phyloP scores from a whole-genome alignment of 2,888 invertebrate species.

The Drosophila bunnanda region DNA sequence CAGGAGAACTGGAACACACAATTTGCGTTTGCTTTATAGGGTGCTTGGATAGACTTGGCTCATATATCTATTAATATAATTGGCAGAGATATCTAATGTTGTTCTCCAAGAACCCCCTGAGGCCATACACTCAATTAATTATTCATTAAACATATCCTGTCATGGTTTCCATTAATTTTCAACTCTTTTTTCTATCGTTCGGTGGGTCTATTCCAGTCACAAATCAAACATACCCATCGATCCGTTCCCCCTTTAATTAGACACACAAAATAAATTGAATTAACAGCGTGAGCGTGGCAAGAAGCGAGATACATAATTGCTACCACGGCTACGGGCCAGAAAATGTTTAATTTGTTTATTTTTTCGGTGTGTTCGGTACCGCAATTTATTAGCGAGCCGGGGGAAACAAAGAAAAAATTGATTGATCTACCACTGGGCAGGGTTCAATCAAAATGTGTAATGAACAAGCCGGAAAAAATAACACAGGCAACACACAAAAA shows the following conservation, averaged over 20 bases:
- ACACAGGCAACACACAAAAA: slow-evolving; percentile 40
- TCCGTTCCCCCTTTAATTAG: slow-evolving; percentile 48
- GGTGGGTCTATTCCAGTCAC: slow-evolving; percentile 49
- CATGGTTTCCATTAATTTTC: slow-evolving; percentile 32
- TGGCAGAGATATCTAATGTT: slow-evolving; percentile 3
- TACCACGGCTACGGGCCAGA: slow-evolving; percentile 50
- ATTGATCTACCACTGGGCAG: slow-evolving; percentile 67
- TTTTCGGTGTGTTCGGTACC: slow-evolving; percentile 42
- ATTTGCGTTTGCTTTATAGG: slow-evolving; percentile 64
- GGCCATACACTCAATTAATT: slow-evolving; percentile 36
- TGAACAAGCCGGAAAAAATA: slow-evolving; percentile 77
- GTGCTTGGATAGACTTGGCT: slow-evolving; percentile 49
- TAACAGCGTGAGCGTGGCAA: slow-evolving; percentile 60
- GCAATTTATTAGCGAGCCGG: slow-evolving; percentile 70
- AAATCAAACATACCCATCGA: slow-evolving; percentile 51
- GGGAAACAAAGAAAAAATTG: slow-evolving; percentile 59
- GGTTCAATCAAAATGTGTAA: slow-evolving; percentile 78
- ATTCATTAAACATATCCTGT: slow-evolving; percentile 45
- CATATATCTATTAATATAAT: slow-evolving; percentile 1
- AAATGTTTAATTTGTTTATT: slow-evolving; percentile 67
- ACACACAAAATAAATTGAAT: slow-evolving; percentile 70
- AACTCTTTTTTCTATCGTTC: slow-evolving; percentile 14
- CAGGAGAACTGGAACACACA: slow-evolving; percentile 35
- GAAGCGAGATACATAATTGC: slow-evolving; percentile 62
- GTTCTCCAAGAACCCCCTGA: neutral